Evolutionary conservation across 2,113 vertebrate species (phyloP).

Genomic region (Apteryx mantelli): DNA sequence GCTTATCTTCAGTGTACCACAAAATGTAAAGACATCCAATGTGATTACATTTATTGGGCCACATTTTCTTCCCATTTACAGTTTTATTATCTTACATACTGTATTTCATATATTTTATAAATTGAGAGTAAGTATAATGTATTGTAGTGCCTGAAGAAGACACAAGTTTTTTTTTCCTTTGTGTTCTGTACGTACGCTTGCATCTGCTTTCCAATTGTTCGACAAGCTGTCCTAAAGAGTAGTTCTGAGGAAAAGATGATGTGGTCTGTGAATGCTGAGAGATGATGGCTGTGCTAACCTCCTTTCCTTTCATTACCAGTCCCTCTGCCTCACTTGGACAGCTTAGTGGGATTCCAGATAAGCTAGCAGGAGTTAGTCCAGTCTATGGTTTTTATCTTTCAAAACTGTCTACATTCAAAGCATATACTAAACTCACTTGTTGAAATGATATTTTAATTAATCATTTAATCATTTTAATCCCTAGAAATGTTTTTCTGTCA

Average conservation of each 20-base stretch:
- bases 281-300: neutral
- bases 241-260: neutral
- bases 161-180: neutral
- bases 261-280: neutral
- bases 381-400: neutral
- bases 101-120: neutral
- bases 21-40: neutral
- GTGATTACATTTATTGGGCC: neutral
- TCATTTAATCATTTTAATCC: neutral
- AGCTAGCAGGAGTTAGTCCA: neutral
- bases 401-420: neutral
- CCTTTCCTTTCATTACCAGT: neutral
- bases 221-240: neutral
- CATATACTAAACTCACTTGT: neutral
- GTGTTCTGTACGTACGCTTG: neutral
- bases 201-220: neutral
- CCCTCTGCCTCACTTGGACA: neutral
- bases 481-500: neutral
- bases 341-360: neutral
- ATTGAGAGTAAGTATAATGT: neutral
- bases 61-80: neutral
- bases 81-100: neutral
- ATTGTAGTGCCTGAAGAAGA: neutral
- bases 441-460: neutral
- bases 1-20: neutral